Percentiles rank a stretch among this genome's conserved stretches.
These are phyloP conservation scores for Cheilosia vulpina DNA, from an alignment of 2,888 invertebrate genomes.

Conservation along the genomic window DNA sequence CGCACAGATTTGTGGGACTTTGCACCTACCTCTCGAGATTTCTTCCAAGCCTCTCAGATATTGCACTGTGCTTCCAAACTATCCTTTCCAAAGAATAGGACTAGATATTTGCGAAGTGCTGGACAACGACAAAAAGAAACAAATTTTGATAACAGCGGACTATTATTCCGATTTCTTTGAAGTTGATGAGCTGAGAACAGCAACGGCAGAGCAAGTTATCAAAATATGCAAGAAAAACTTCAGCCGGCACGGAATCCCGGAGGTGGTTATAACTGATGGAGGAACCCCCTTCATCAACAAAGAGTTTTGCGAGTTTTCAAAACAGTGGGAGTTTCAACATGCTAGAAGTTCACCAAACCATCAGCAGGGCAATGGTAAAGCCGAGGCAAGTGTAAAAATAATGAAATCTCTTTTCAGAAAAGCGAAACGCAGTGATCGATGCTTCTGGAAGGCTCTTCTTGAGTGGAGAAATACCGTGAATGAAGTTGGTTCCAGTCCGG, in stretches of 20 bases:
- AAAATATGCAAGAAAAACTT: conserved; percentile 43
- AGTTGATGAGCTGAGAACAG: conserved; percentile 32
- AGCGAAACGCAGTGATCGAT: conserved; percentile 11
- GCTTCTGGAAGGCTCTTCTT: not conserved
- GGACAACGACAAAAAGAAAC: conserved; percentile 31
- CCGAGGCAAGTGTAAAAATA: conserved; percentile 25
- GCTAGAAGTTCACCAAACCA: not conserved
- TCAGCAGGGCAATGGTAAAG: conserved; percentile 23
- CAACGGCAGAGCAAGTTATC: conserved; percentile 34
- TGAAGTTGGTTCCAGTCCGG: conserved; percentile 4
- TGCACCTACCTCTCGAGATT: too few species aligned
- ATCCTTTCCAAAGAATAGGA: conserved; percentile 46
- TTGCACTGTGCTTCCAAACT: conserved; percentile 27
- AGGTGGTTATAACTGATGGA: conserved; percentile 23
- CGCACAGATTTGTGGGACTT: too few species aligned
- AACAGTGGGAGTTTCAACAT: not conserved
- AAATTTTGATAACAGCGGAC: conserved; percentile 58
- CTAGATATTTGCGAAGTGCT: conserved; percentile 49
- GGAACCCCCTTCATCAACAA: conserved; percentile 13
- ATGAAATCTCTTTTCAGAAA: conserved; percentile 36
- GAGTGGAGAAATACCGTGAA: not conserved
- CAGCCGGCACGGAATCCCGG: conserved; percentile 52
- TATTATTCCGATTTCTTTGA: conserved; percentile 62
- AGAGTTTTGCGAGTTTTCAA: conserved; percentile 22
- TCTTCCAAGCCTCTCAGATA: too few species aligned